Percentiles rank a stretch among this genome's conserved stretches.
These are phyloP conservation scores for Homarus americanus DNA, from an alignment of 1,140 invertebrate genomes.

Conservation along the genomic window DNA sequence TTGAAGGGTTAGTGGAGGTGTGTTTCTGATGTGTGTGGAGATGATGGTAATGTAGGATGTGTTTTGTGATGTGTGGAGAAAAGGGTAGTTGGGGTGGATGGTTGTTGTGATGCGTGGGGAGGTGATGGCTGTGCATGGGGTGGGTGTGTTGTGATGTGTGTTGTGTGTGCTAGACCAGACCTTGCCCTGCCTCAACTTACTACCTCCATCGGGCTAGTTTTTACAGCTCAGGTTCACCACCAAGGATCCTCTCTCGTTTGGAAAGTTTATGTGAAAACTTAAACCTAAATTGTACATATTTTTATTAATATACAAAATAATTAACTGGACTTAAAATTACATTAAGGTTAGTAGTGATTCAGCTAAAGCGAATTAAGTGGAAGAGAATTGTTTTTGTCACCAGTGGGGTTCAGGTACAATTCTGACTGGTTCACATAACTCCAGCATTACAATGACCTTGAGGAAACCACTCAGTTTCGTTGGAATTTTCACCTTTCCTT, in stretches of 20 bases:
- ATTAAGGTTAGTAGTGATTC: background rate
- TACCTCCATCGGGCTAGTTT: background rate
- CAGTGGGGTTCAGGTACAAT: background rate
- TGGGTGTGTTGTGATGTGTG: too few relatives aligned
- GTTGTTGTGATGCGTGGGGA: too few relatives aligned
- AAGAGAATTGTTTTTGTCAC: background rate
- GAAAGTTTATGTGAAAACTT: background rate
- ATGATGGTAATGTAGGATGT: too few relatives aligned
- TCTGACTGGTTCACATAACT: background rate
- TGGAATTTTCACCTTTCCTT: background rate
- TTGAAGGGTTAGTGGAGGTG: too few relatives aligned
- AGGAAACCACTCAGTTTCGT: background rate
- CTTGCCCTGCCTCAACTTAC: background rate
- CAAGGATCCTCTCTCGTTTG: background rate
- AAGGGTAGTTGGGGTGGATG: too few relatives aligned
- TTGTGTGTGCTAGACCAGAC: background rate
- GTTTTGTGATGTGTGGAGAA: too few relatives aligned
- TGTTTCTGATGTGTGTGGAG: too few relatives aligned
- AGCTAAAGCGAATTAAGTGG: background rate
- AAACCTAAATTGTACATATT: background rate
- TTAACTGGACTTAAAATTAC: background rate
- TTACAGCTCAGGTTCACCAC: background rate
- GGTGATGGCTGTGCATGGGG: too few relatives aligned
- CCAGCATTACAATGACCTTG: background rate
- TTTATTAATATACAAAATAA: background rate